Base-by-base conservation (phyloP, 1,140 invertebrate genomes). In the Stegodyphus dumicola region DNA sequence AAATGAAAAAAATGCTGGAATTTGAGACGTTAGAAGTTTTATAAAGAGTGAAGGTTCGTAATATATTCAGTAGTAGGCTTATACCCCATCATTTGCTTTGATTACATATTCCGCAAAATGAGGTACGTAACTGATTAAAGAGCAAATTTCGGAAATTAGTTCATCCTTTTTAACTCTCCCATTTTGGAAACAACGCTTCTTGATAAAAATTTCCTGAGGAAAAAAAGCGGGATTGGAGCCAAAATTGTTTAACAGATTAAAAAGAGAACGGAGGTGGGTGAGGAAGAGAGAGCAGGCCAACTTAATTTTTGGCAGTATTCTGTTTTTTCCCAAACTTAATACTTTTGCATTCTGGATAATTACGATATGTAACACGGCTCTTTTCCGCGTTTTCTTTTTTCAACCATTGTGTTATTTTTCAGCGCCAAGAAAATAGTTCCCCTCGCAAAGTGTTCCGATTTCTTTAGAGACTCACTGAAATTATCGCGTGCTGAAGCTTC, bases 51-150 rank as follows among this genome's bases (percentile, higher is more conserved):
- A 33, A 33, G 33, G 33, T 33, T 33, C 33, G 54, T 69, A 69
- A 78, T 67, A 49, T 77, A 77, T 56, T 33, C 56, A 77, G 60
- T 17, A 53, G 77, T 65, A 66, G 53, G 52, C 53, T 69, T 66
- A n/a, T 69, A 78, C 65, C 77, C 77, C 33, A 78, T 78, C 77
- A 78, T 78, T 78, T 78, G 48, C 77, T 67, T 78, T 78, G 77
- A 78, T 78, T 78, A 78, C 51, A 78, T 69, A 78, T 78, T 78
- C 77, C 65, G 15, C 17, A 78, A 78, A 33, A 33, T 33, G 33
- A 33, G 33, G 33, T 33, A 33, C 33, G 33, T 15, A 11, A 60
- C 56, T 11, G 9, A 60, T 60, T 60, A 60, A 60, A 60, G 56
- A 60, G 15, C 56, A 60, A 33, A 33, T 33, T 33, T 78, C 77